Evolutionary conservation across 2,797 vertebrate genomes (phyloP), one percentile per base, ranked within the genome.

Genomic region (Crenuchus spilurus): DNA sequence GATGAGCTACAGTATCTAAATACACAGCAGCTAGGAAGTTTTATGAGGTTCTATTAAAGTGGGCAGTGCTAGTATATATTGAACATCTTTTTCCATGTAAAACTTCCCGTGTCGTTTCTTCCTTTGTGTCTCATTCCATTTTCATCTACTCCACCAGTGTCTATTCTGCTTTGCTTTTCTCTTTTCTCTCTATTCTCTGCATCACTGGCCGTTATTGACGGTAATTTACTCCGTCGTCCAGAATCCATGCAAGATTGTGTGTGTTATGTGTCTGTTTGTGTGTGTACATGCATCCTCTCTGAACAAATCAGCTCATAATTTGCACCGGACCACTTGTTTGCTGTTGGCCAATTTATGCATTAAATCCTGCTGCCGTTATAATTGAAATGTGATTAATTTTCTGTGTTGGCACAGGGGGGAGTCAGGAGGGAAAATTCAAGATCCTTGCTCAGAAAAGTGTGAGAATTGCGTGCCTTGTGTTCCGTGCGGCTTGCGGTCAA

Each of bases 331-430:
- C 24, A 35, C 46, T 37, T 72, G 52, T 46, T 52, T 52, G 55
- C 28, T 46, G 18, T 63, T 11, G 22, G 63, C 6, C 37, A 65
- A 65, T 65, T 42, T 65, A 54, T 65, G 35, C 48, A 65, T 65
- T 65, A 44, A 31, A 63, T 52, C 61, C 44, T 72, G n/a, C 31
- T 10, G 16, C 10, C n/a, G 7, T 52, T 49, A 51, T 24, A 73
- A 65, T 18, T 33, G 58, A 30, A 55, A 54, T 14, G 26, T 22
- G 46, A 73, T 39, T 55, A 20, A 65, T 46, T 42, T 39, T 63
- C 71, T 22, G 10, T 52, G 39, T 33, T 65, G 71, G 48, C 28
- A 33, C 30, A 42, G 60, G 24, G 4, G 48, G 9, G 42, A 33
- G 26, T 49, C 9, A 0, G 11, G 11, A 52, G 33, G 14, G 35